Evolutionary conservation across 1,140 invertebrate genomes (phyloP).

Genomic region (Alviniconcha marisindica): DNA sequence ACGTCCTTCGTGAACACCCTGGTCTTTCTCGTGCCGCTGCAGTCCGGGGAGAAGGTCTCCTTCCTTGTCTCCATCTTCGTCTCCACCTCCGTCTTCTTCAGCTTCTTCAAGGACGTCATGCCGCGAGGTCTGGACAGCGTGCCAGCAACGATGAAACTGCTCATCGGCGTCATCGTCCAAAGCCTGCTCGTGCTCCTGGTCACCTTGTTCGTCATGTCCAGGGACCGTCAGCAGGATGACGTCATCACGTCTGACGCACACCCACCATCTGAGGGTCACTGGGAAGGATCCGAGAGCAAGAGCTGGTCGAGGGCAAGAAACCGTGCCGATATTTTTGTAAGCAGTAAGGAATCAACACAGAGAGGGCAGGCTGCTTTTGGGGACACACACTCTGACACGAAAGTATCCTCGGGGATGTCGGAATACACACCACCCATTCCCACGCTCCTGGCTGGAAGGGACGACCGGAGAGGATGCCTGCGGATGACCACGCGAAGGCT

Average conservation of each 20-base stretch:
- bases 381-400: background rate
- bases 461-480: background rate
- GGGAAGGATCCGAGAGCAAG: too few relatives aligned
- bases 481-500: background rate
- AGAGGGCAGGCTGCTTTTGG: background rate
- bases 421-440: background rate
- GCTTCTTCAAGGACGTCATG: slow-evolving; percentile 10
- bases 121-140: slow-evolving; percentile 77
- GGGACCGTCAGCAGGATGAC: too few relatives aligned
- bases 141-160: slow-evolving; percentile 66
- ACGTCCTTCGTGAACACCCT: slow-evolving; percentile 44
- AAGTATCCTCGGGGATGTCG: background rate
- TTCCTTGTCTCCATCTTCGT: slow-evolving; percentile 51
- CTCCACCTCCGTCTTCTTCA: slow-evolving; percentile 48
- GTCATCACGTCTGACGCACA: background rate
- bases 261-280: background rate
- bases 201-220: slow-evolving; percentile 21
- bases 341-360: background rate
- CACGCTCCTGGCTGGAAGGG: background rate
- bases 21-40: slow-evolving; percentile 49
- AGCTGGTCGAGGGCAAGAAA: background rate
- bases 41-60: slow-evolving; percentile 55
- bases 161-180: slow-evolving; percentile 5
- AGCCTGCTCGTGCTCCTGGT: slow-evolving; percentile 7
- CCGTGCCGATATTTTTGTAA: background rate